Evolutionary conservation across 2,113 vertebrate genomes (phyloP).

Genomic region (Ondatra zibethicus): DNA sequence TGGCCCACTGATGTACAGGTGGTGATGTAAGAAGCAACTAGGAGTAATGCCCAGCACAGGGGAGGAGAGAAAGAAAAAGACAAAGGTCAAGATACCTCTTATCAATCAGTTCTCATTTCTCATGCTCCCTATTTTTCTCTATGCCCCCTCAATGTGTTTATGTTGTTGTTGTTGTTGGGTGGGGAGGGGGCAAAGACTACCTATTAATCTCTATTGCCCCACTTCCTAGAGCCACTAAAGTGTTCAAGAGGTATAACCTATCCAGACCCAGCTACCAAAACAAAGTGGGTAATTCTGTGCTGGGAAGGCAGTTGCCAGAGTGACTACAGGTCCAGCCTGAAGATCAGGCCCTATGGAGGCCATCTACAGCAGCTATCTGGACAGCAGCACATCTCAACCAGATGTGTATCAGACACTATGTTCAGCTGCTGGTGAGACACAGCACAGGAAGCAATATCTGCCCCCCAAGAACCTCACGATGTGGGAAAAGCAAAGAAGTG

Average conservation of each 20-base stretch:
- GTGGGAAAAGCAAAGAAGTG: no score
- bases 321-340: not conserved
- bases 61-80: not conserved
- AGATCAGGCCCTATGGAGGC: not conserved
- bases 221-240: not conserved
- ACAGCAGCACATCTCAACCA: not conserved
- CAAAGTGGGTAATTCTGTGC: not conserved
- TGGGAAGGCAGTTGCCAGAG: not conserved
- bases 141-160: not conserved
- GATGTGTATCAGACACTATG: not conserved
- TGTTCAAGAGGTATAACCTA: not conserved
- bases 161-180: not conserved
- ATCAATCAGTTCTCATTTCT: not conserved
- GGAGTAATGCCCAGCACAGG: not conserved
- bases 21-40: not conserved
- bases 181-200: not conserved
- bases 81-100: not conserved
- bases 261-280: not conserved
- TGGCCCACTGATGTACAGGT: not conserved
- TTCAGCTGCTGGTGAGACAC: not conserved
- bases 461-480: not conserved
- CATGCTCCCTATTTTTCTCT: not conserved
- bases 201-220: not conserved
- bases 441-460: not conserved
- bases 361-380: not conserved